These are phyloP conservation scores for Cyprinodon diabolis DNA, from an alignment of 2,797 vertebrate genomes.

Conservation along the genomic window DNA sequence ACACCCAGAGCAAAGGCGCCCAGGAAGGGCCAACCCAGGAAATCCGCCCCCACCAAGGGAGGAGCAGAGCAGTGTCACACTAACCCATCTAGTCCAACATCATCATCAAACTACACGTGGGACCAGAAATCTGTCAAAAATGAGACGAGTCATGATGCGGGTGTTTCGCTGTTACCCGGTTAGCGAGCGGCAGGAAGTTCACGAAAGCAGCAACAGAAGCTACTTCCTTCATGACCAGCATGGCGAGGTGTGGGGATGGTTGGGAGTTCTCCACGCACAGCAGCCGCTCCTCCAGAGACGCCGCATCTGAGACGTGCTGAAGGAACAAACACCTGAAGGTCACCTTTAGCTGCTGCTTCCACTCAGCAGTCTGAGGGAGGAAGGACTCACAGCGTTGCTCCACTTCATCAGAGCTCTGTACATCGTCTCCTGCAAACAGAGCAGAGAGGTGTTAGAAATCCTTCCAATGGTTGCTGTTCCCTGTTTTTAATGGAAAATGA, in stretches of 20 bases:
- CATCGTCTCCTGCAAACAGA: conserved; percentile 50
- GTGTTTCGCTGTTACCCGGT: conserved; percentile 54
- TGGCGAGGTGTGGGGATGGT: not conserved
- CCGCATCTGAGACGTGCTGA: conserved; percentile 23
- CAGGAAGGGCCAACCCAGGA: no score
- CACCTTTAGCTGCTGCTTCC: not conserved
- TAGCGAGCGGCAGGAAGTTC: conserved; percentile 58
- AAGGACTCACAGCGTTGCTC: conserved; percentile 60
- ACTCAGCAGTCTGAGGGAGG: not conserved
- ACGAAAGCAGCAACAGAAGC: conserved; percentile 1
- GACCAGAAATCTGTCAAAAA: no score
- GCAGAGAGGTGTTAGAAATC: not conserved
- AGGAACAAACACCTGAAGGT: not conserved
- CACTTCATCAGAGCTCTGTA: conserved; percentile 48
- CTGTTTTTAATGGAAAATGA: no score
- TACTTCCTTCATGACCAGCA: conserved; percentile 16
- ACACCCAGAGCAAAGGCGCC: no score
- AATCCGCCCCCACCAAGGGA: no score
- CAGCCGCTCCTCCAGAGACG: conserved; percentile 47
- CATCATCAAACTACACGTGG: no score
- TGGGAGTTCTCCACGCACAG: conserved; percentile 45
- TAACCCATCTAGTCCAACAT: no score
- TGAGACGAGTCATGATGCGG: not conserved
- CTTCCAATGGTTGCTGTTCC: no score
- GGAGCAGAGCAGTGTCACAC: no score